phyloP scores from a whole-genome alignment of 2,888 invertebrate genomes.

The Entomobrya proxima region DNA sequence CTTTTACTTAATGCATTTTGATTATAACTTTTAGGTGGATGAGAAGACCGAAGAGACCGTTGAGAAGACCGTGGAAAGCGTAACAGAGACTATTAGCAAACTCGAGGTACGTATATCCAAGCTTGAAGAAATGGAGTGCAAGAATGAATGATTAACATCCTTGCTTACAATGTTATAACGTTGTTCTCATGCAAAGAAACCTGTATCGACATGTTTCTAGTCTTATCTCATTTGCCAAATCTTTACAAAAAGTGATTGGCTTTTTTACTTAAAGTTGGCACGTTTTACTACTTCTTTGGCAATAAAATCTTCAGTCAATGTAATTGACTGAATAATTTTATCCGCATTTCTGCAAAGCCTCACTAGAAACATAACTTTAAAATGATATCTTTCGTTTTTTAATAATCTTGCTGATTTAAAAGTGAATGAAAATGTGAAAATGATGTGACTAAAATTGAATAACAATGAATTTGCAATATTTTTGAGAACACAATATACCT shows the following conservation, averaged over 20 bases:
- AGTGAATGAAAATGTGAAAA: neutral
- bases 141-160: neutral
- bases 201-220: neutral
- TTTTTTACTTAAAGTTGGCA: conserved; percentile 61
- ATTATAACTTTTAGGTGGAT: conserved; percentile 51
- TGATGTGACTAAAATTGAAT: neutral
- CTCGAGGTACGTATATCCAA: conserved; percentile 46
- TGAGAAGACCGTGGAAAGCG: conserved; percentile 61
- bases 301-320: neutral
- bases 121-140: neutral
- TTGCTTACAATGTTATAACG: neutral
- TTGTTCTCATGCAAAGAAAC: neutral
- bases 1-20: neutral
- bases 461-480: neutral
- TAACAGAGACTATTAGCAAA: conserved; percentile 66
- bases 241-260: conserved; percentile 49
- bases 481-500: neutral
- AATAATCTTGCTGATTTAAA: neutral
- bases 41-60: conserved; percentile 54
- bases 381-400: neutral
- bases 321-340: neutral
- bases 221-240: conserved; percentile 52
- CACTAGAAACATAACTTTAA: neutral
- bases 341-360: neutral
- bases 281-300: conserved; percentile 42